phyloP scores from a whole-genome alignment of 2,888 invertebrate species.

The Yponomeuta cagnagella region DNA sequence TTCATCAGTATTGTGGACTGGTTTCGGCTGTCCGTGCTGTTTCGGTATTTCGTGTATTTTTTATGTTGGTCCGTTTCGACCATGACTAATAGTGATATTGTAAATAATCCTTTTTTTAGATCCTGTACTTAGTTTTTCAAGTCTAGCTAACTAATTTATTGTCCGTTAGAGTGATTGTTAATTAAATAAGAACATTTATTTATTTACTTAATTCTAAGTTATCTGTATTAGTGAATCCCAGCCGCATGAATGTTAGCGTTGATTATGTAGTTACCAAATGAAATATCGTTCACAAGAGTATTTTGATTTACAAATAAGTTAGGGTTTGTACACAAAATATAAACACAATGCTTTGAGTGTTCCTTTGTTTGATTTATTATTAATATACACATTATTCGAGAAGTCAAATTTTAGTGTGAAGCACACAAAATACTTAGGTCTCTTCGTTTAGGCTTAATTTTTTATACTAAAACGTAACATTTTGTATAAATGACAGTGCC shows the following conservation, averaged over 20 bases:
- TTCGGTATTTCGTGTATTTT: neutral
- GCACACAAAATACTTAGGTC: too few species aligned
- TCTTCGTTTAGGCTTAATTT: too few species aligned
- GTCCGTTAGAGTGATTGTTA: conserved; percentile 16
- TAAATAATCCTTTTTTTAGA: conserved; percentile 1
- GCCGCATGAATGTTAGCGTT: conserved; percentile 2
- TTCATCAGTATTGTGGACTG: neutral
- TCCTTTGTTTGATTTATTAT: conserved; percentile 25
- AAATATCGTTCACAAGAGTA: conserved; percentile 25
- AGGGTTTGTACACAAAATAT: conserved; percentile 12
- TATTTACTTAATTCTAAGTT: conserved; percentile 32
- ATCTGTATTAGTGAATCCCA: neutral
- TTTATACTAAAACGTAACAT: too few species aligned
- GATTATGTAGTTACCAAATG: conserved; percentile 42
- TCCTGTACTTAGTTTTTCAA: neutral
- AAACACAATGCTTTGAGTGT: conserved; percentile 26
- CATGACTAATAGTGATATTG: neutral
- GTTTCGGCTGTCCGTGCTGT: neutral
- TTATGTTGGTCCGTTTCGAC: neutral
- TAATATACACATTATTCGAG: neutral
- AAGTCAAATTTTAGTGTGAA: too few species aligned
- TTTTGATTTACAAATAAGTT: conserved; percentile 15
- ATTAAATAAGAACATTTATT: conserved; percentile 34
- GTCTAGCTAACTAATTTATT: conserved; percentile 17
- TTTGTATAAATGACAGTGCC: too few species aligned